These are phyloP conservation scores for Cotesia chilonis DNA, from an alignment of 1,140 invertebrate genomes.

Conservation along the genomic window DNA sequence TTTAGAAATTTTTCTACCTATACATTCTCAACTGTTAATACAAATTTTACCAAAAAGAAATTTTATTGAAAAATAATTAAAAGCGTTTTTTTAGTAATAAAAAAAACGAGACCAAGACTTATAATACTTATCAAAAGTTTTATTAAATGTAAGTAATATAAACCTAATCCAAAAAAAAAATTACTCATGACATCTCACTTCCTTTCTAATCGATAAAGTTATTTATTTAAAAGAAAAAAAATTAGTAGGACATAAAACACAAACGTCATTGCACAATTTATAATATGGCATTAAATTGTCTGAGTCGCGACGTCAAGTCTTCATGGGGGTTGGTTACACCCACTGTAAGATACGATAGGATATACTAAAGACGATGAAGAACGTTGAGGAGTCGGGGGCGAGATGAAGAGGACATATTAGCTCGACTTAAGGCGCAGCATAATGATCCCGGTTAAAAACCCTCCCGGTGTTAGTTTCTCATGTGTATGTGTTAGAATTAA, in stretches of 20 bases:
- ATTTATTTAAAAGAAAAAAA: constrained; percentile 2
- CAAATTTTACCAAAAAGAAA: too few relatives aligned
- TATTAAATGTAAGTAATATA: too few relatives aligned
- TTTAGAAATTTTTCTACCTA: too few relatives aligned
- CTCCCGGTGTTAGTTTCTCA: constrained; percentile 47
- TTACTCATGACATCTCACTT: constrained; percentile 13
- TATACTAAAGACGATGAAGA: constrained; percentile 10
- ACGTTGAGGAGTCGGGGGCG: constrained; percentile 36
- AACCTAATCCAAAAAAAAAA: too few relatives aligned
- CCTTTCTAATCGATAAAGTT: constrained; percentile 30
- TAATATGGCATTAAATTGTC: constrained; percentile 64
- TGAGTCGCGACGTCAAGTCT: constrained; percentile 41
- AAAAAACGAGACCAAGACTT: too few relatives aligned
- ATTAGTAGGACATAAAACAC: not conserved
- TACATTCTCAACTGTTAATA: too few relatives aligned
- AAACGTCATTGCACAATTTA: constrained; percentile 54
- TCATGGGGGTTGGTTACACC: constrained; percentile 7
- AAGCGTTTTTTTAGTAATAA: too few relatives aligned
- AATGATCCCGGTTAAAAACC: constrained; percentile 60
- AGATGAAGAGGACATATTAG: constrained; percentile 59
- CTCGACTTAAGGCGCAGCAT: constrained; percentile 65
- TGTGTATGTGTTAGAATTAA: constrained; percentile 34
- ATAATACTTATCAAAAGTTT: too few relatives aligned
- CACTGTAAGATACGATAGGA: constrained; percentile 3
- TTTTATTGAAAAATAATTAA: too few relatives aligned